phyloP scores from a whole-genome alignment of 53 echinoderm and acorn worm species.

The Henricia sp. region DNA sequence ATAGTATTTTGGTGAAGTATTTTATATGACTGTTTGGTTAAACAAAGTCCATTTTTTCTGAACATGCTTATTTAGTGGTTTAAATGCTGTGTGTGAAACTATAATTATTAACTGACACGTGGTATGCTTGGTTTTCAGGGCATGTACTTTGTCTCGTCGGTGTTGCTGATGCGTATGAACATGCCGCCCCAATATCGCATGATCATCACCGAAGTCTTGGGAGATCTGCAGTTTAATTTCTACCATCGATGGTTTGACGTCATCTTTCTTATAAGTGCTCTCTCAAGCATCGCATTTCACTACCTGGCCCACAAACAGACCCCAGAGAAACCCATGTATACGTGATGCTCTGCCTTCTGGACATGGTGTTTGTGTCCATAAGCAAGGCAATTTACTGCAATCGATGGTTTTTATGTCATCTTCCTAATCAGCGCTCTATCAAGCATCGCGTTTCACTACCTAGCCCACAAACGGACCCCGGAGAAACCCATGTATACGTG shows the following conservation, averaged over 20 bases:
- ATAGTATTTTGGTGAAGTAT: too few relatives aligned
- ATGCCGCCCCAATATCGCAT: slow-evolving; percentile 91
- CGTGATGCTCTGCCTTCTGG: slow-evolving; percentile 2
- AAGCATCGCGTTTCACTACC: slow-evolving; percentile 94
- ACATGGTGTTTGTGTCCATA: too few relatives aligned
- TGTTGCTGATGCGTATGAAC: slow-evolving; percentile 98
- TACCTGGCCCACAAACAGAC: slow-evolving; percentile 98
- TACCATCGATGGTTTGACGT: slow-evolving; percentile 99
- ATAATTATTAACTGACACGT: too few relatives aligned
- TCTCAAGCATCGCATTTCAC: slow-evolving; percentile 94
- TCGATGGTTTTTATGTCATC: slow-evolving; percentile 99
- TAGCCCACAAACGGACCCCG: slow-evolving; percentile 96
- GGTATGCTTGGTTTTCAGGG: too few relatives aligned
- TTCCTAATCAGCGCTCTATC: slow-evolving; percentile 96
- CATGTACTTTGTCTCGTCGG: slow-evolving; percentile 98
- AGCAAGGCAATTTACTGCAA: too few relatives aligned
- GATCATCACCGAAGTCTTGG: slow-evolving; percentile 97
- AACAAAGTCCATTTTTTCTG: too few relatives aligned
- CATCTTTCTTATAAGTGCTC: slow-evolving; percentile 95
- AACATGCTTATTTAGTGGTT: too few relatives aligned
- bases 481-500: slow-evolving; percentile 73
- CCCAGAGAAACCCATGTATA: slow-evolving; percentile 77
- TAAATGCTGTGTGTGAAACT: too few relatives aligned
- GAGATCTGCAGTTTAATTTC: slow-evolving; percentile 99
- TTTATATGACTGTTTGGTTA: too few relatives aligned